Base-by-base conservation (phyloP, 2,888 invertebrate species). In the Orgyia antiqua region DNA sequence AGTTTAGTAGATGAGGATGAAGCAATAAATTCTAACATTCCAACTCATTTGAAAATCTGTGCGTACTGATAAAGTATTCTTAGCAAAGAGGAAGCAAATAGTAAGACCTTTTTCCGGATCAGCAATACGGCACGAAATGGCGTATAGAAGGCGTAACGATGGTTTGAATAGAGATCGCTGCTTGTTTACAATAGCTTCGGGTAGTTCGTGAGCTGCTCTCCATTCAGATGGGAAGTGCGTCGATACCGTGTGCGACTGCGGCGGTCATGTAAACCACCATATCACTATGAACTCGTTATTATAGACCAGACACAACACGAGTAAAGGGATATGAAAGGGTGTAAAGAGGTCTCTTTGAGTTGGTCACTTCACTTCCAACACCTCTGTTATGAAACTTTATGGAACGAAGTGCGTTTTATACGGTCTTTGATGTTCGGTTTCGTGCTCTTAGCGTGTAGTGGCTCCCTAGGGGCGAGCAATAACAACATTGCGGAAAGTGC, bases 121-220 rank as follows among this genome's bases (percentile, higher is more conserved):
- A 67, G 71, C 73, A 72, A 74, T 74, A 71, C 60, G 58, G 66
- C 61, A 61, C 63, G 62, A 59, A 73, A 68, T 58, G 61, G 61
- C 62, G 66, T 49, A 71, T 68, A 68, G 68, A 75, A 68, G 69
- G 72, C 72, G 72, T 73, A 60, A 73, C 73, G 68, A 77, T 75
- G 73, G 68, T 77, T 75, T 75, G 75, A 80, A 80, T 79, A 78
- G 70, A 72, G 69, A 76, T 73, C 68, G 68, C 64, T 69, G 71
- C 75, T 80, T 82, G 77, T 79, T 80, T 79, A 79, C 75, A 77
- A 80, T 79, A 70, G 76, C 79, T 77, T 73, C 74, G 74, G 76
- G 82, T 79, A 75, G 68, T 75, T 78, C 77, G 77, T 79, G 80
- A 78, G 68, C 68, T 66, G 64, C 68, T 75, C 77, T 75, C 73